phyloP scores from a whole-genome alignment of 92 coral and sea anemone genomes.

The Umimayanthus chanpuru region DNA sequence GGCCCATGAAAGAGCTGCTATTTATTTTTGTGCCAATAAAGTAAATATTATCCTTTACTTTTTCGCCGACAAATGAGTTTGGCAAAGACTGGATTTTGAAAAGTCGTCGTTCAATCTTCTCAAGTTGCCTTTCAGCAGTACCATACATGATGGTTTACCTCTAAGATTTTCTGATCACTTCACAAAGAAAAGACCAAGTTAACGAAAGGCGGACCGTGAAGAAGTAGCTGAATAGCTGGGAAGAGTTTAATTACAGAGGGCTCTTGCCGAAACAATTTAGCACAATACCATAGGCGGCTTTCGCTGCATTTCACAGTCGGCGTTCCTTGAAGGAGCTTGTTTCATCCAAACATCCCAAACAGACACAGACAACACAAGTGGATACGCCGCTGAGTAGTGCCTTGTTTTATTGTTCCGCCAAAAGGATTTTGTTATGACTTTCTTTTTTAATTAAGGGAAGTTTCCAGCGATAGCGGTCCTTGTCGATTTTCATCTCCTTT shows the following conservation, averaged over 20 bases:
- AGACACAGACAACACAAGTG: conserved; percentile 26
- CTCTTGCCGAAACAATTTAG: conserved; percentile 40
- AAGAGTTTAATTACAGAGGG: conserved; percentile 36
- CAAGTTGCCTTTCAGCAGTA: neutral
- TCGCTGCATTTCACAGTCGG: conserved; percentile 43
- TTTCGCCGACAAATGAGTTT: conserved; percentile 49
- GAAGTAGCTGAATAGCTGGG: conserved; percentile 17
- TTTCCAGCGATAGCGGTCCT: conserved; percentile 39
- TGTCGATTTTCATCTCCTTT: neutral
- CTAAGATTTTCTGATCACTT: conserved; percentile 1
- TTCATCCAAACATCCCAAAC: conserved; percentile 33
- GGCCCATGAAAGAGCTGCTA: conserved; percentile 58
- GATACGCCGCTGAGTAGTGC: conserved; percentile 35
- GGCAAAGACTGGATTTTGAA: conserved; percentile 30
- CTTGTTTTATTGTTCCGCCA: conserved; percentile 42
- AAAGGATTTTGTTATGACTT: conserved; percentile 30
- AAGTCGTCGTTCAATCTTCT: neutral
- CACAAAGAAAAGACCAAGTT: neutral
- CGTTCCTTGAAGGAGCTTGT: conserved; percentile 38
- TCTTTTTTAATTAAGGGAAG: conserved; percentile 23
- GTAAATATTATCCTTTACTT: conserved; percentile 63
- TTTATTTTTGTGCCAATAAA: conserved; percentile 57
- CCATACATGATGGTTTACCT: neutral
- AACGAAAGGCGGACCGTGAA: neutral
- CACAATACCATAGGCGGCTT: conserved; percentile 47